phyloP scores from a whole-genome alignment of 2,888 invertebrate genomes.

The Drosophila aldrichi region DNA sequence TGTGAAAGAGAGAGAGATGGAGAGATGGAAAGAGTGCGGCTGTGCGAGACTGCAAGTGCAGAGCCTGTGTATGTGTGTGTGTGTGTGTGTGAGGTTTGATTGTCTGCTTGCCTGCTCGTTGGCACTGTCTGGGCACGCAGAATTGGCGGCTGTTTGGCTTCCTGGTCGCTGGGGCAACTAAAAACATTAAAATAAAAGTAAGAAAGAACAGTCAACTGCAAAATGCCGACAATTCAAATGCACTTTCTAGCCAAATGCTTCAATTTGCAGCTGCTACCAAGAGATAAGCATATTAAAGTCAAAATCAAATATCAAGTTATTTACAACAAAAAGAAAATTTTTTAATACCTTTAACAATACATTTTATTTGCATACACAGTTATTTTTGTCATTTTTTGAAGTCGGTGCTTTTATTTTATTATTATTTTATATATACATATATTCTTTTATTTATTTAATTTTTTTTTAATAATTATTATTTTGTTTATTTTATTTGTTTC shows the following conservation, averaged over 20 bases:
- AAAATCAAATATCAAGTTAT: too few relatives aligned
- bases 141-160: constrained; percentile 64
- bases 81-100: constrained; percentile 40
- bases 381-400: too few relatives aligned
- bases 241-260: neutral
- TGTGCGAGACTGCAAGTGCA: constrained; percentile 14
- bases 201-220: neutral
- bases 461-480: too few relatives aligned
- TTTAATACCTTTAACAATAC: too few relatives aligned
- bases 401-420: too few relatives aligned
- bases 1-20: constrained; percentile 17
- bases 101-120: constrained; percentile 48
- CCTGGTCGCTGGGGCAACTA: constrained; percentile 42
- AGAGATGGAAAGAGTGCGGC: constrained; percentile 9
- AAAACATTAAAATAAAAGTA: constrained; percentile 26
- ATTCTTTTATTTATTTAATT: too few relatives aligned
- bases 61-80: constrained; percentile 23
- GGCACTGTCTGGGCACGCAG: constrained; percentile 61
- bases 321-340: too few relatives aligned
- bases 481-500: too few relatives aligned
- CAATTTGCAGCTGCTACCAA: neutral
- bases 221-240: neutral
- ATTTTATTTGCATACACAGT: too few relatives aligned
- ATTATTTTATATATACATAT: too few relatives aligned
- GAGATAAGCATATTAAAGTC: too few relatives aligned